Evolutionary conservation across 2,888 invertebrate species (phyloP).

Genomic region (Gibbula magus): DNA sequence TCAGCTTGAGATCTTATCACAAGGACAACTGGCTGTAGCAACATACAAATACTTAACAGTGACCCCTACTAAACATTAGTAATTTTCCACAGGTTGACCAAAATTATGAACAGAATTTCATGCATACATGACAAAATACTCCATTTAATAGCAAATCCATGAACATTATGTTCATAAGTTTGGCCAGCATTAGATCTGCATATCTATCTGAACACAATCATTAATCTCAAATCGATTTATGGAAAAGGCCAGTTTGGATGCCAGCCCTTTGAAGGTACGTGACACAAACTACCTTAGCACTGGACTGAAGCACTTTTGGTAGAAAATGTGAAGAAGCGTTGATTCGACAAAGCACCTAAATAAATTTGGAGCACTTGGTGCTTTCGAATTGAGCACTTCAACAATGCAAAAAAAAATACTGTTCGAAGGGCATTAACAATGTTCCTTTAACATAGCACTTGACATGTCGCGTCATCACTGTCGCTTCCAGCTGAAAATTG

Average conservation of each 20-base stretch:
- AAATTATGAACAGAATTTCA: background rate
- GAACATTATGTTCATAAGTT: background rate
- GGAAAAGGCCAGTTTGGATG: background rate
- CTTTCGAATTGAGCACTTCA: constrained; percentile 12
- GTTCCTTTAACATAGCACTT: background rate
- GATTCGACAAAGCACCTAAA: constrained; percentile 1
- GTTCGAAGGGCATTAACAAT: constrained; percentile 19
- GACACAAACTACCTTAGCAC: background rate
- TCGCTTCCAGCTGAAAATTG: no score
- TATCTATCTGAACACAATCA: background rate
- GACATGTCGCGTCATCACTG: background rate
- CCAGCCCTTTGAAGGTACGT: background rate
- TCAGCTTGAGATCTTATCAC: background rate
- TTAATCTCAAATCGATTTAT: background rate
- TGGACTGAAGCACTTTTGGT: constrained; percentile 11
- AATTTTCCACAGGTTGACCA: no score
- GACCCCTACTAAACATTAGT: no score
- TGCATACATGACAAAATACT: background rate
- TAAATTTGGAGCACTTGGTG: background rate
- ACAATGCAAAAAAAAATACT: background rate
- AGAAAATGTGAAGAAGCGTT: background rate
- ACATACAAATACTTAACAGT: no score
- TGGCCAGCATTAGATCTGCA: no score
- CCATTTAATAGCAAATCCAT: background rate
- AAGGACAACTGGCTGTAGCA: no score